Percentiles rank a stretch among this genome's conserved stretches.
Conservation (phyloP, 2,888 invertebrate species). For the Machimus atricapillus region DNA sequence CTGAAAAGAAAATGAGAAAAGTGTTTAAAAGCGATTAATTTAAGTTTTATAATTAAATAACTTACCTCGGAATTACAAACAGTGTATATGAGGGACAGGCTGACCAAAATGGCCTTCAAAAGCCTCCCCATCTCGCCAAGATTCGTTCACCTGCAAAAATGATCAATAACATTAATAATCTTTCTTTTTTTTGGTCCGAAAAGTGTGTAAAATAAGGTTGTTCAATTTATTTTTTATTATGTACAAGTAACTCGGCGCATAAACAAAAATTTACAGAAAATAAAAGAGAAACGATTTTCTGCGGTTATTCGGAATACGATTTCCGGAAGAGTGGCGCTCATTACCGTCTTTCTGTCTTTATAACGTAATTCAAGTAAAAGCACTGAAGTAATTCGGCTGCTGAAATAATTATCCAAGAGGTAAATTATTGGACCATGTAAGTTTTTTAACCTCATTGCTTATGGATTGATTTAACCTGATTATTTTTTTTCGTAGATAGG, state of each 20-base stretch:
- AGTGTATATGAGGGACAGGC: conserved; percentile 61
- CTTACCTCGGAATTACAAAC: conserved; percentile 51
- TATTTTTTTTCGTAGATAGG: background rate
- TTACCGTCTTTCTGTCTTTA: background rate
- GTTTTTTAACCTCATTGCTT: conserved; percentile 29
- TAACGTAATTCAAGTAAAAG: conserved; percentile 30
- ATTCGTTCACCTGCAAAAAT: conserved; percentile 45
- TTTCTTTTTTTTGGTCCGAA: background rate
- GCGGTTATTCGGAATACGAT: background rate
- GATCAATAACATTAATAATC: background rate
- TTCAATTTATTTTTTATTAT: background rate
- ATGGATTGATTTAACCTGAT: background rate
- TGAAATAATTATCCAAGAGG: conserved; percentile 19
- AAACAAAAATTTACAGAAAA: background rate
- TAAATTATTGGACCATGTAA: conserved; percentile 32
- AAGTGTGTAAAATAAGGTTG: background rate
- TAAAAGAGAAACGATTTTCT: background rate
- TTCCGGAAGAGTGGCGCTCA: conserved; percentile 20
- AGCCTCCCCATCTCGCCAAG: conserved; percentile 56
- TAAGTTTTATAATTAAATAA: background rate
- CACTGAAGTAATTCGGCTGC: conserved; percentile 21
- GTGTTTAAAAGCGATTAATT: background rate
- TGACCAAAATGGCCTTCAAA: conserved; percentile 62
- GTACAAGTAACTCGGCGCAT: background rate
- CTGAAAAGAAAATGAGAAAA: conserved; percentile 49